Percentiles rank a stretch among this genome's conserved stretches.
Conservation (phyloP, 2,888 invertebrate genomes). For the Drosophila paramelanica region DNA sequence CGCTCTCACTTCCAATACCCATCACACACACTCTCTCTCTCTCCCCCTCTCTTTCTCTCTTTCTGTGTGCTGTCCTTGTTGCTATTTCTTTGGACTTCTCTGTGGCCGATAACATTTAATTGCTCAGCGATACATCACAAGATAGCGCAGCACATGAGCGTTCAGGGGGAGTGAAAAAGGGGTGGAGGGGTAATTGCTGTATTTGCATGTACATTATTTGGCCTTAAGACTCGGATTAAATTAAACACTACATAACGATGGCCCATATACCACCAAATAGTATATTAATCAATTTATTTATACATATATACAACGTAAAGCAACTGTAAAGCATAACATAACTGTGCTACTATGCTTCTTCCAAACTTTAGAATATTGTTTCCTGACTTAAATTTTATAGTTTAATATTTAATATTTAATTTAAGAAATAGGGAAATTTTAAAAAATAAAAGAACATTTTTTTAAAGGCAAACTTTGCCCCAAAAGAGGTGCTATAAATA, state of each 20-base stretch:
- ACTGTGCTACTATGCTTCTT: too few species aligned
- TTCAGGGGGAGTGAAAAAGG: not conserved
- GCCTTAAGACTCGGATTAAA: conserved; percentile 59
- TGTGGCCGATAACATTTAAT: conserved; percentile 74
- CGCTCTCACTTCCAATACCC: not conserved
- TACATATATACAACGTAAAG: too few species aligned
- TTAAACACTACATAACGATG: conserved; percentile 25
- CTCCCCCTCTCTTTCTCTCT: not conserved
- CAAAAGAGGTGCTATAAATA: too few species aligned
- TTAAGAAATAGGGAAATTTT: too few species aligned
- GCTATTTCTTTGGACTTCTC: conserved; percentile 57
- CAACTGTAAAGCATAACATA: too few species aligned
- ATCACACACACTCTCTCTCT: not conserved
- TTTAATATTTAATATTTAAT: too few species aligned
- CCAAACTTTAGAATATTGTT: too few species aligned
- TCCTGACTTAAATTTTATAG: too few species aligned
- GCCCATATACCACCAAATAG: not conserved
- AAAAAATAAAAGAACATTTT: too few species aligned
- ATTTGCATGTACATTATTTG: not conserved
- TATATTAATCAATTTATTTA: not conserved
- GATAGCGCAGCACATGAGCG: conserved; percentile 54
- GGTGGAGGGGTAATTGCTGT: not conserved
- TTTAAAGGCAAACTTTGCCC: too few species aligned
- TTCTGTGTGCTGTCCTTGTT: conserved; percentile 4
- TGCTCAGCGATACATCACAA: conserved; percentile 75